A percentile compares a stretch with the other conserved stretches of the same genome.
Evolutionary conservation across 2,888 invertebrate species (phyloP).

Genomic region (Merodon equestris): DNA sequence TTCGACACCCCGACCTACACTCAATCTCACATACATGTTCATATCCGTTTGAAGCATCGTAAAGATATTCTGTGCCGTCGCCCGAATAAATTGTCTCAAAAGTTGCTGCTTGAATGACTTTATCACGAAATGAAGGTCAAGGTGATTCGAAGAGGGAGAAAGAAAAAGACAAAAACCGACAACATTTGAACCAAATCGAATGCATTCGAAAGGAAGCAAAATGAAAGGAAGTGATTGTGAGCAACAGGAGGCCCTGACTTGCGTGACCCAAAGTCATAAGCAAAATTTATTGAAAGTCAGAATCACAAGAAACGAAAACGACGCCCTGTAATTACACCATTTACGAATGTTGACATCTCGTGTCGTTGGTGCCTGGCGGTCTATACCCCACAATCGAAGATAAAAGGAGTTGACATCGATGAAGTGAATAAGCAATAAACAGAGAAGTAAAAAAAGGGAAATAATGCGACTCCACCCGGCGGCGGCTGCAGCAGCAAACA

Average conservation of each 20-base stretch:
- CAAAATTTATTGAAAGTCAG: constrained; percentile 45
- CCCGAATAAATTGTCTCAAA: constrained; percentile 43
- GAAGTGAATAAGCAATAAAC: background rate
- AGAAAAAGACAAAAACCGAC: no score
- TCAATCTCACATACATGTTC: constrained; percentile 1
- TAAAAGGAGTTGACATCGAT: constrained; percentile 60
- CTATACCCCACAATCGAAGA: constrained; percentile 27
- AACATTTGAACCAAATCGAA: background rate
- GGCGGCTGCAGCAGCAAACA: constrained; percentile 14
- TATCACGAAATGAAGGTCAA: constrained; percentile 65
- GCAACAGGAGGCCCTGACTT: constrained; percentile 48
- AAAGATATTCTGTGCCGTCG: constrained; percentile 15
- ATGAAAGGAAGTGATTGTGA: constrained; percentile 24
- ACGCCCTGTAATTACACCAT: constrained; percentile 58
- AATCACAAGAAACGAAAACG: constrained; percentile 11
- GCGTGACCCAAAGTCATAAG: constrained; percentile 61
- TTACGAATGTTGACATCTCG: constrained; percentile 67
- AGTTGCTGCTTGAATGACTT: constrained; percentile 42
- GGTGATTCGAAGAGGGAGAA: constrained; percentile 39
- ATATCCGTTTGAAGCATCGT: constrained; percentile 21
- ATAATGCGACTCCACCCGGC: constrained; percentile 37
- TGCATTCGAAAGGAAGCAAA: constrained; percentile 36
- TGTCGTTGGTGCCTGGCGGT: constrained; percentile 22
- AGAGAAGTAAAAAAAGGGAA: constrained; percentile 12
- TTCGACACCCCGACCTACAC: constrained; percentile 51